Percentiles rank a stretch among this genome's conserved stretches.
Evolutionary conservation across 1,140 invertebrate genomes (phyloP).

Genomic region (Diprion similis): DNA sequence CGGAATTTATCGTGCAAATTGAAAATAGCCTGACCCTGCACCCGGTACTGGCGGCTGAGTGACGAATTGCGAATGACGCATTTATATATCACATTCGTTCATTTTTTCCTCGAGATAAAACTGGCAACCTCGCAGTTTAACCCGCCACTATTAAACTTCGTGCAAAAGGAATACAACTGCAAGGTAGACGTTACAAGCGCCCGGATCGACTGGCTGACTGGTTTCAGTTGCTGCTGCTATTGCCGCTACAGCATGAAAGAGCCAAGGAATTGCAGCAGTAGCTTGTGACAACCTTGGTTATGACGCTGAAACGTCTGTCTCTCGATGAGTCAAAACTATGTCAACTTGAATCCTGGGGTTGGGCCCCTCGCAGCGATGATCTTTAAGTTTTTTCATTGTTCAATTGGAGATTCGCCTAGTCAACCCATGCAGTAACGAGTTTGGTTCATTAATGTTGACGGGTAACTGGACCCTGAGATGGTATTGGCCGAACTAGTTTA

Average conservation of each 20-base stretch:
- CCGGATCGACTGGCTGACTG: background rate
- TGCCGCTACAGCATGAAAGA: background rate
- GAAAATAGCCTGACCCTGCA: too few species aligned
- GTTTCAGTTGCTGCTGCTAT: background rate
- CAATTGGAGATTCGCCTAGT: too few species aligned
- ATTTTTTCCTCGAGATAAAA: constrained; percentile 23
- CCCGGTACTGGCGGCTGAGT: too few species aligned
- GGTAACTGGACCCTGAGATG: too few species aligned
- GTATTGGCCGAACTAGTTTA: too few species aligned
- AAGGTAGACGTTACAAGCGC: background rate
- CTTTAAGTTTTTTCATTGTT: too few species aligned
- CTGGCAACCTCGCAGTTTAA: constrained; percentile 46
- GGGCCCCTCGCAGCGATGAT: too few species aligned
- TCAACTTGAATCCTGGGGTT: too few species aligned
- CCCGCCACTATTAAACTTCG: constrained; percentile 42
- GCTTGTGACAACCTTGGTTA: background rate
- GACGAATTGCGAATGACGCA: background rate
- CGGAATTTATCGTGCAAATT: too few species aligned
- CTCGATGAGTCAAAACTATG: background rate
- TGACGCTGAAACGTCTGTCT: background rate
- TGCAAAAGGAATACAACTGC: constrained; percentile 41
- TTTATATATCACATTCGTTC: background rate
- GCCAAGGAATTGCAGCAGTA: background rate
- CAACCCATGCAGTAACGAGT: too few species aligned
- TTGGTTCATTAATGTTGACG: too few species aligned